Base-by-base conservation (phyloP, 2,888 invertebrate genomes). In the Tetranychus piercei region DNA sequence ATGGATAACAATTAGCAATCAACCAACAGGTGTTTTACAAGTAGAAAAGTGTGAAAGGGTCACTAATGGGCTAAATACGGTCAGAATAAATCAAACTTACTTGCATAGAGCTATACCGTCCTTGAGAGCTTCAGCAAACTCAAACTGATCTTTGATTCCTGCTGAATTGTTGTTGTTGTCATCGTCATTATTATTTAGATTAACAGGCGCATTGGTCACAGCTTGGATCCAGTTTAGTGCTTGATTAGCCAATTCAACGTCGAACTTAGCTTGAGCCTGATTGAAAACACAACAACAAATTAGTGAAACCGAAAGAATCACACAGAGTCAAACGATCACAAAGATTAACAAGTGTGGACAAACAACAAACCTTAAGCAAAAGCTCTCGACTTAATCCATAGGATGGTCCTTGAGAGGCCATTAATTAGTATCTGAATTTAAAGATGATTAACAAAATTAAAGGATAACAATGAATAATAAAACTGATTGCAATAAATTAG, bases 211-310 rank as follows among this genome's bases (percentile, higher is more conserved):
- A 9, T 79, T 80, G 18, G 82, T 79, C 6, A 83, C 82, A 18
- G 81, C 81, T 78, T 83, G 82, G n/a, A 85, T 81, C 85, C 85
- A 85, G 6, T 80, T 79, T 71, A 84, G 78, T 1, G 82, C 83
- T 78, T 84, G 83, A 72, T 81, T 79, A 1, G 84, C 84, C 77
- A 84, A 82, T 69, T 82, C 81, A 75, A 84, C 77, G 77, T 81
- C 82, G 79, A 85, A 85, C 77, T 85, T 83, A 45, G 84, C 84
- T 78, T 84, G 83, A 74, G 84, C 82, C 84, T 84, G 79, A 44
- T 79, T 78, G 55, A 71, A 75, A 73, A 3, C 9, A 55, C 11
- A 55, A 55, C 1, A 45, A 45, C 22, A 71, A 71, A 72, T 45
- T 1, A 22, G 0, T 23, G 65, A 45, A 15, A 71, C 45, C 43